Evolutionary conservation across 2,888 invertebrate species (phyloP), one percentile per base, ranked within the genome.

Genomic region (Meiosimyza decipiens): DNA sequence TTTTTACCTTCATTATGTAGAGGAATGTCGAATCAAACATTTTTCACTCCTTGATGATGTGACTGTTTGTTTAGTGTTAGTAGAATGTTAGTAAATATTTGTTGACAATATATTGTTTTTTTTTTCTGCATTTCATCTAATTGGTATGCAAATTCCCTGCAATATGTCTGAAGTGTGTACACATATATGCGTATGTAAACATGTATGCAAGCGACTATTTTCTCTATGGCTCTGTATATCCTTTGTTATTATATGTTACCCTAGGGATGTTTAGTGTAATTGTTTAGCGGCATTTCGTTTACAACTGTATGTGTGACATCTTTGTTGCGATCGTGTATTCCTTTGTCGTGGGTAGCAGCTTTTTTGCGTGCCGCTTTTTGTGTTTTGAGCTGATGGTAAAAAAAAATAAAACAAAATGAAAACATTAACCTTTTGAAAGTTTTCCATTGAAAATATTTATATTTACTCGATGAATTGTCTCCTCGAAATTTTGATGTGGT

Each of bases 381-480:
- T 51, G 85, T 86, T 80, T 87, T 87, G 47, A 87, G 80, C 87
- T 87, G 73, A n/a, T 63, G 73, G 59, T n/a, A 50, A 62, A 54
- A 52, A 60, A 15, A 49, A 52, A 63, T 13, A 28, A 28, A 3
- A 28, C 28, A 28, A 3, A 62, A 59, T 63, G 49, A 49, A 75
- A 71, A 62, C 6, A 55, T 13, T 73, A 11, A 4, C 2, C 28
- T 28, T 28, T 22, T 63, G 9, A n/a, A 63, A 33, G 33, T 13
- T 16, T 18, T 71, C 33, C 16, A n/a, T 52, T 62, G 18, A 66
- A 63, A 60, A 40, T 22, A 16, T 40, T 16, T 57, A 75, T 81
- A 80, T 77, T 86, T 86, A 87, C 86, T 78, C 86, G 82, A 79
- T 87, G 86, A 80, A 87, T 87, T 77, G 86, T 87, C 80, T 87